Conservation (phyloP, 2,797 vertebrate species). For the Taenioides sp. region DNA sequence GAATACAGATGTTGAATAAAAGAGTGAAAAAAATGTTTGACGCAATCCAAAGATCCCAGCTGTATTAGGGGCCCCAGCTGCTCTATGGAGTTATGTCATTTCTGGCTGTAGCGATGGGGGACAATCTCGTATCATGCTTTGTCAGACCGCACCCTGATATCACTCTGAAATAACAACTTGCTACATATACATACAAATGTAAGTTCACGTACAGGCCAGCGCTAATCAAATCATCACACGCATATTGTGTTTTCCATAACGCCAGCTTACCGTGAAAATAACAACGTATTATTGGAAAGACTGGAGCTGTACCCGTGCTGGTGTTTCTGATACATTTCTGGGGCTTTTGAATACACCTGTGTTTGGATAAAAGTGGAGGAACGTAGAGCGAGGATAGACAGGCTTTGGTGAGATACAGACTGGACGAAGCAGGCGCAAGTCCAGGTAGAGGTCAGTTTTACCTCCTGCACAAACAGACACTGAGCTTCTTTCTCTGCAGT, state of each 20-base stretch:
- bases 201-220: constrained; percentile 44
- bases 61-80: constrained; percentile 53
- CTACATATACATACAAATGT: constrained; percentile 20
- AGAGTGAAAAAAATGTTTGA: constrained; percentile 24
- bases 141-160: constrained; percentile 49
- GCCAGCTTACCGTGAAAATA: constrained; percentile 12
- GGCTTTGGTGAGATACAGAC: neutral
- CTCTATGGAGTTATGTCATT: constrained; percentile 69
- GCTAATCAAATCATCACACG: constrained; percentile 24
- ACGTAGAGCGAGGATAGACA: constrained; percentile 14
- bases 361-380: constrained; percentile 33
- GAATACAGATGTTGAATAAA: constrained; percentile 19
- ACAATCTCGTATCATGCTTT: constrained; percentile 61
- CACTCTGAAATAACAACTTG: constrained; percentile 43
- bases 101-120: constrained; percentile 61
- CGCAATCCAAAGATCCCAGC: constrained; percentile 14
- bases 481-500: constrained; percentile 89
- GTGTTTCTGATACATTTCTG: constrained; percentile 17
- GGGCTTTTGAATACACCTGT: constrained; percentile 35
- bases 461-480: constrained; percentile 95
- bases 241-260: constrained; percentile 9
- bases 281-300: neutral
- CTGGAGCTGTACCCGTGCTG: neutral
- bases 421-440: constrained; percentile 18
- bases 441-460: constrained; percentile 67